These are phyloP conservation scores for Pterobdella sp. DNA, from an alignment of 2,888 invertebrate genomes.

Conservation along the genomic window DNA sequence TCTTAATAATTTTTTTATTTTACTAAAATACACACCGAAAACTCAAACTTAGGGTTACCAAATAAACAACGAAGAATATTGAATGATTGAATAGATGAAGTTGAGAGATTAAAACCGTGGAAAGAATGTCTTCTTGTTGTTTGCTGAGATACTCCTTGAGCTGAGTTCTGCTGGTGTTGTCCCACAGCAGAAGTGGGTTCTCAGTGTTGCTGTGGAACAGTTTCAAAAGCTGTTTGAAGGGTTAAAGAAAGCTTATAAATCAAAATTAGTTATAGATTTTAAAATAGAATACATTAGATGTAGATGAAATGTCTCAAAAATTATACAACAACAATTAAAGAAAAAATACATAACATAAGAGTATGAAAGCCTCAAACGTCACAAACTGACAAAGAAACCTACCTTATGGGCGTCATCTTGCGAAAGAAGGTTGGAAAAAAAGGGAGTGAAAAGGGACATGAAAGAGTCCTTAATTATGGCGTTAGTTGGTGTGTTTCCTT, in stretches of 20 bases:
- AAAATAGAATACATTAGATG: too few relatives aligned
- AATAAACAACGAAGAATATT: neutral
- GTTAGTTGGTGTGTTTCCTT: constrained; percentile 57
- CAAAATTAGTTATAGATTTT: too few relatives aligned
- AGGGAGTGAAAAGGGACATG: constrained; percentile 71
- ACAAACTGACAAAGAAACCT: constrained; percentile 32
- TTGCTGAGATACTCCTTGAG: constrained; percentile 75
- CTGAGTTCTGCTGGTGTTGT: constrained; percentile 90
- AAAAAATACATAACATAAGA: too few relatives aligned
- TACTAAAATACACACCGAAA: neutral
- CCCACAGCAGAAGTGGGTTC: constrained; percentile 94
- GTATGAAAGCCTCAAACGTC: too few relatives aligned
- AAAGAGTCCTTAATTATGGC: constrained; percentile 60
- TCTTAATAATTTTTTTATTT: neutral
- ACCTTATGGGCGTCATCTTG: constrained; percentile 70
- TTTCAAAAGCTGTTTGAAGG: constrained; percentile 64
- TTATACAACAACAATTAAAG: too few relatives aligned
- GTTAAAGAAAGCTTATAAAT: too few relatives aligned
- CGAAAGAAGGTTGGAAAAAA: constrained; percentile 69
- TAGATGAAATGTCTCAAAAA: too few relatives aligned
- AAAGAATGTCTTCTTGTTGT: constrained; percentile 57
- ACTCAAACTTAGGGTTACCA: too few relatives aligned
- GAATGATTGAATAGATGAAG: neutral
- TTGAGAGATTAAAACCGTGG: constrained; percentile 50
- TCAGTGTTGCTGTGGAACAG: constrained; percentile 88